These are phyloP conservation scores for Morelia viridis DNA, from an alignment of 2,797 vertebrate species.

Conservation along the genomic window DNA sequence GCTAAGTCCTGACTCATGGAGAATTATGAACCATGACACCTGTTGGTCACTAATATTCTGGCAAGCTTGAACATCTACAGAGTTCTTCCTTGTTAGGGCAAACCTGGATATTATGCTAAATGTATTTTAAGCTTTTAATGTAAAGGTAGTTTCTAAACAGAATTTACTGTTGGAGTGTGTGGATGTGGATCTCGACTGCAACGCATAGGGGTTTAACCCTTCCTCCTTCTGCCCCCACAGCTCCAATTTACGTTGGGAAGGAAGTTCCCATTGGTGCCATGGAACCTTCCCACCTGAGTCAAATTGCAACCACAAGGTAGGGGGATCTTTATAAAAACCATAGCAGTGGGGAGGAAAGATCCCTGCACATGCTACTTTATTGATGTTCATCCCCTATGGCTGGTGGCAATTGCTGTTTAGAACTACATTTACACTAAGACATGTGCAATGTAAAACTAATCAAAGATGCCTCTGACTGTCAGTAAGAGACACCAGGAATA, in stretches of 20 bases:
- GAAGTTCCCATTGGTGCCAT: constrained; percentile 35
- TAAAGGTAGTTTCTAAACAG: neutral
- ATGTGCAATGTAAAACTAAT: neutral
- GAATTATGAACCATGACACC: neutral
- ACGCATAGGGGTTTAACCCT: constrained; percentile 2
- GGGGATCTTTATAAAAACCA: neutral
- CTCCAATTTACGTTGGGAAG: neutral
- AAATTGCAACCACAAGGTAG: constrained; percentile 32
- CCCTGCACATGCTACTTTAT: constrained; percentile 58
- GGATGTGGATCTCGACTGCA: neutral
- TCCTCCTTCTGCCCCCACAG: neutral
- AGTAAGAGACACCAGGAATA: neutral
- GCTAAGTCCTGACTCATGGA: neutral
- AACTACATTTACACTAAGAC: neutral
- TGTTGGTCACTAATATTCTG: neutral
- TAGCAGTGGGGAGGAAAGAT: constrained; percentile 61
- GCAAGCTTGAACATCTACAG: neutral
- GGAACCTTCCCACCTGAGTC: constrained; percentile 51
- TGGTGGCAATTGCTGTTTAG: neutral
- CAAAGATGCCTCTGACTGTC: too few relatives aligned
- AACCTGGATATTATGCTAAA: neutral
- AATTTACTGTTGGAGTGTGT: constrained; percentile 2
- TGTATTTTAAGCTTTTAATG: neutral
- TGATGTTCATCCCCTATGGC: constrained; percentile 30
- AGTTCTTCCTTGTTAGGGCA: neutral